phyloP scores from a whole-genome alignment of 2,797 vertebrate species.

The Lepus townsendii region DNA sequence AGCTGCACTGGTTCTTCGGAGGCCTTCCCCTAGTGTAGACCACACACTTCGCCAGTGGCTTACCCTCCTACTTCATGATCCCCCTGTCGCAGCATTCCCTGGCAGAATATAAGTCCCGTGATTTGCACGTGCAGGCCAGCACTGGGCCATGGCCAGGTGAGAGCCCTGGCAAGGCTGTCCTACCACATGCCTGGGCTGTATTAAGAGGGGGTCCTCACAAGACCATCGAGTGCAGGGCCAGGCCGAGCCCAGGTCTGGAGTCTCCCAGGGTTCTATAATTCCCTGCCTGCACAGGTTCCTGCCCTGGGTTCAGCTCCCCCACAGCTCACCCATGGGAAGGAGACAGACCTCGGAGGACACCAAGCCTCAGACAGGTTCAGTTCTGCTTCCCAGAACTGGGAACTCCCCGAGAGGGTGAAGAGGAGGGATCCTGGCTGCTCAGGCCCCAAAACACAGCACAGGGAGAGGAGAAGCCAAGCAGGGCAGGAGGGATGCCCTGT shows the following conservation, averaged over 20 bases:
- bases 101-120: not conserved
- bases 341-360: accelerated
- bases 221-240: accelerated
- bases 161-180: too few relatives aligned
- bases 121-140: not conserved
- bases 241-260: not conserved
- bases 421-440: accelerated
- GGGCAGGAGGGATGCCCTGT: not conserved
- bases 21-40: not conserved
- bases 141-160: too few relatives aligned
- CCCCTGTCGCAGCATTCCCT: not conserved
- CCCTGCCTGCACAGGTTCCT: not conserved
- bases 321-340: accelerated
- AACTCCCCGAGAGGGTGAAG: not conserved
- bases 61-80: not conserved
- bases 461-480: not conserved
- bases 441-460: accelerated
- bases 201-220: not conserved
- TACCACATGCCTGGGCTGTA: not conserved
- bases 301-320: not conserved
- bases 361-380: not conserved
- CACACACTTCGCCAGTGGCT: not conserved
- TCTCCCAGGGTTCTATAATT: not conserved
- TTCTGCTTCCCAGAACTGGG: not conserved
- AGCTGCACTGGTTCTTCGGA: not conserved